Conservation (phyloP, 2,113 vertebrate genomes). For the Oxyruncus cristatus region DNA sequence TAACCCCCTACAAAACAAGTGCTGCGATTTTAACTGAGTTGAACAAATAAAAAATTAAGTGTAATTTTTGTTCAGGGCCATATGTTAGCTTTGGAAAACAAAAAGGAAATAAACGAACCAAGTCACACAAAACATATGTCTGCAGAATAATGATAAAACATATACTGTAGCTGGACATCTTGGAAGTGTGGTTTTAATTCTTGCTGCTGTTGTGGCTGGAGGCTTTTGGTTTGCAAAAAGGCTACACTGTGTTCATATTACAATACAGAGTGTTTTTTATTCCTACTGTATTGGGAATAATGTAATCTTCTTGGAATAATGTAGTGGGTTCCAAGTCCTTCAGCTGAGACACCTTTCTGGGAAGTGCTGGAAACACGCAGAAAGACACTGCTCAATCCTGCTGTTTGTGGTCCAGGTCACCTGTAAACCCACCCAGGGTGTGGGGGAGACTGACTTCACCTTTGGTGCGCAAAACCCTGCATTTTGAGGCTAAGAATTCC, state of each 20-base stretch:
- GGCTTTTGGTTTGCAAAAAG: slow-evolving; percentile 19
- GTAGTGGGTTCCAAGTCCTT: background rate
- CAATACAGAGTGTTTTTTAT: background rate
- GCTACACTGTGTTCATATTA: background rate
- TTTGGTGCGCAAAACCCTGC: background rate
- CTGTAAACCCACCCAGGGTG: background rate
- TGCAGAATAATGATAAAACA: slow-evolving; percentile 37
- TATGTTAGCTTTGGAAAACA: slow-evolving; percentile 55
- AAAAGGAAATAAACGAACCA: slow-evolving; percentile 50
- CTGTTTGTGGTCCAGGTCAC: background rate
- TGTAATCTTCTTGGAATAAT: background rate
- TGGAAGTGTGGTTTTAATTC: slow-evolving; percentile 56
- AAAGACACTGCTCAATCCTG: background rate
- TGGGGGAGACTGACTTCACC: background rate
- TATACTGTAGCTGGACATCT: background rate
- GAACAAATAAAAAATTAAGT: slow-evolving; percentile 39
- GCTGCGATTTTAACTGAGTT: slow-evolving; percentile 33
- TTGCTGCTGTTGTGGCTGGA: slow-evolving; percentile 44
- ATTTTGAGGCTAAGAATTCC: background rate
- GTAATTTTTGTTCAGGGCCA: slow-evolving; percentile 28
- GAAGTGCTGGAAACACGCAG: background rate
- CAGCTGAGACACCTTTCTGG: background rate
- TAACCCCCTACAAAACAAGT: slow-evolving; percentile 31
- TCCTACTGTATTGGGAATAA: background rate
- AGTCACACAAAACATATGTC: slow-evolving; percentile 42